phyloP scores from a whole-genome alignment of 2,888 invertebrate genomes.

The Amblyteles armatorius region DNA sequence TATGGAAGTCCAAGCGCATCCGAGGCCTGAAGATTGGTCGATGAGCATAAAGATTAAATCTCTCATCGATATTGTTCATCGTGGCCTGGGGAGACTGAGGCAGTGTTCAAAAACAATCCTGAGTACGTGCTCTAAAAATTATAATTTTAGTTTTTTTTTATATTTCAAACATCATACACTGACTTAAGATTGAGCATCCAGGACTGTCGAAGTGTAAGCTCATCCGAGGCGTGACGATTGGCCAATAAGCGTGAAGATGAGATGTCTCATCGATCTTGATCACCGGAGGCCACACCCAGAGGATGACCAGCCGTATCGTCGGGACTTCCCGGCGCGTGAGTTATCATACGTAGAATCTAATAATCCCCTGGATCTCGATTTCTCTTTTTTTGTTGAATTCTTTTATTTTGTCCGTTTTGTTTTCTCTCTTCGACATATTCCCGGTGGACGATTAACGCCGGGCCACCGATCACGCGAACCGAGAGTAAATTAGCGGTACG shows the following conservation, averaged over 20 bases:
- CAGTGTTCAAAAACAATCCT: too few species aligned
- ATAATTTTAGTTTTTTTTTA: too few species aligned
- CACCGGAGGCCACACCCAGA: constrained; percentile 47
- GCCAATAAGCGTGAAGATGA: background rate
- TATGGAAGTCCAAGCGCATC: background rate
- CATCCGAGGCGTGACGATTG: background rate
- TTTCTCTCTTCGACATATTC: constrained; percentile 28
- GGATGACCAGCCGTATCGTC: constrained; percentile 29
- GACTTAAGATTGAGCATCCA: background rate
- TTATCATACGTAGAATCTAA: constrained; percentile 16
- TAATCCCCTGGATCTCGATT: constrained; percentile 30
- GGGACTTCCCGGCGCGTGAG: constrained; percentile 56
- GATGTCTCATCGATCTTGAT: constrained; percentile 42
- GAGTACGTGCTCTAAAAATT: too few species aligned
- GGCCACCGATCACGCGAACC: constrained; percentile 10
- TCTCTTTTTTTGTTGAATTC: background rate
- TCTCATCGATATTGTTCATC: constrained; percentile 36
- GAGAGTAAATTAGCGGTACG: constrained; percentile 57
- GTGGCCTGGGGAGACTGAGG: background rate
- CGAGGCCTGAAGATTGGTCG: too few species aligned
- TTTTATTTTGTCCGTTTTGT: background rate
- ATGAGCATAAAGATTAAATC: background rate
- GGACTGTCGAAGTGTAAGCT: background rate
- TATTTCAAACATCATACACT: background rate
- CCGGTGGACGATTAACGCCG: constrained; percentile 30